These are phyloP conservation scores for Sepioteuthis lessoniana DNA, from an alignment of 2,888 invertebrate species.

Conservation along the genomic window DNA sequence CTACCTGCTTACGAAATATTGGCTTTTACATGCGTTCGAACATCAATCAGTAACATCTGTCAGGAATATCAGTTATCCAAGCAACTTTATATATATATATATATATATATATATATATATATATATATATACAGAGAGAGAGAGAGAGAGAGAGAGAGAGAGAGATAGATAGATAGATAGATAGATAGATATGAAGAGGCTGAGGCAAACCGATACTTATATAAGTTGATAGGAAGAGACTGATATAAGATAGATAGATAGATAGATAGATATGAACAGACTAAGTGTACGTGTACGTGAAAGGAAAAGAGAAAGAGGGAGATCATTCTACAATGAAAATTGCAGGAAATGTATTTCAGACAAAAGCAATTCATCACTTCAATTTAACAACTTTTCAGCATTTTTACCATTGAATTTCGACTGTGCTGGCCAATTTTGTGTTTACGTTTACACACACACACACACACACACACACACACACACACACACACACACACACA, in stretches of 20 bases:
- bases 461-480: not conserved
- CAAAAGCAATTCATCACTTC: constrained; percentile 2
- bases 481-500: not conserved
- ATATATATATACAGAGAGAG: no score
- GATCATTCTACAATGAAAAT: not conserved
- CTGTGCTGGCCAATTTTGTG: not conserved
- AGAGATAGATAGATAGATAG: no score
- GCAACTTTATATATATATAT: no score
- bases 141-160: no score
- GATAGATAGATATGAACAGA: no score
- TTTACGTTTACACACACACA: not conserved
- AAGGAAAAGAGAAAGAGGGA: not conserved
- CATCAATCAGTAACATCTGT: no score
- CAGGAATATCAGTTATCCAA: no score
- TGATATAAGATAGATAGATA: no score
- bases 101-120: no score
- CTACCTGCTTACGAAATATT: no score
- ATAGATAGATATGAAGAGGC: not conserved
- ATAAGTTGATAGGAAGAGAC: not conserved
- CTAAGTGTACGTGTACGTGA: not conserved
- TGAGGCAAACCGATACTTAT: not conserved
- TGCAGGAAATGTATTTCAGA: not conserved
- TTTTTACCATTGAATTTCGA: not conserved
- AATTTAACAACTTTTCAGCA: constrained; percentile 5
- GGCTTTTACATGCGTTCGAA: no score